Conservation (phyloP, 2,113 vertebrate species). For the Ctenomys sociabilis region DNA sequence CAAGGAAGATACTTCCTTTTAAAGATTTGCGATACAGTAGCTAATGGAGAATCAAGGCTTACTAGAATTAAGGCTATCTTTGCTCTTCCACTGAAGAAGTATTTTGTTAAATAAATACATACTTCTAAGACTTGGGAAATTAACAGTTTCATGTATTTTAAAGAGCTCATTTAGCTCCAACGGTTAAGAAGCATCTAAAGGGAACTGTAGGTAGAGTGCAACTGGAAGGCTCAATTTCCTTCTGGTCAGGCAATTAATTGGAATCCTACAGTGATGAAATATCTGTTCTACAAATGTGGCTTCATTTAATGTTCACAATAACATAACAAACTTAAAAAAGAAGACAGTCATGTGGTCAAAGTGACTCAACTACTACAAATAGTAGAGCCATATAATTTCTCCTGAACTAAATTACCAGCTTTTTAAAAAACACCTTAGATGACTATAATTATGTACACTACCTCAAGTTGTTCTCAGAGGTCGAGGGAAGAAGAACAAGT, state of each 20-base stretch:
- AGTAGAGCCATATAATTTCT: not conserved
- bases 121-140: not conserved
- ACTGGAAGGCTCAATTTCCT: not conserved
- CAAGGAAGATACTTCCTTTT: not conserved
- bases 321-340: not conserved
- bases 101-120: slow-evolving; percentile 37
- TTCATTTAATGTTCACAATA: slow-evolving; percentile 1
- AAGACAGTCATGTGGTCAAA: not conserved
- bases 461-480: not conserved
- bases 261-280: not conserved
- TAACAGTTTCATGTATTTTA: not conserved
- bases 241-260: not conserved
- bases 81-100: not conserved
- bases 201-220: not conserved
- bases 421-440: not conserved
- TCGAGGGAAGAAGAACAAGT: not conserved
- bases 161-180: not conserved
- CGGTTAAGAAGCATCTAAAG: not conserved
- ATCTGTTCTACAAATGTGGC: not conserved
- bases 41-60: not conserved
- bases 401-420: not conserved
- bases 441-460: not conserved
- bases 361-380: not conserved
- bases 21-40: not conserved
- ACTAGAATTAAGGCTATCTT: not conserved